Base-by-base conservation (phyloP, 2,888 invertebrate genomes). In the Maniola hyperantus region DNA sequence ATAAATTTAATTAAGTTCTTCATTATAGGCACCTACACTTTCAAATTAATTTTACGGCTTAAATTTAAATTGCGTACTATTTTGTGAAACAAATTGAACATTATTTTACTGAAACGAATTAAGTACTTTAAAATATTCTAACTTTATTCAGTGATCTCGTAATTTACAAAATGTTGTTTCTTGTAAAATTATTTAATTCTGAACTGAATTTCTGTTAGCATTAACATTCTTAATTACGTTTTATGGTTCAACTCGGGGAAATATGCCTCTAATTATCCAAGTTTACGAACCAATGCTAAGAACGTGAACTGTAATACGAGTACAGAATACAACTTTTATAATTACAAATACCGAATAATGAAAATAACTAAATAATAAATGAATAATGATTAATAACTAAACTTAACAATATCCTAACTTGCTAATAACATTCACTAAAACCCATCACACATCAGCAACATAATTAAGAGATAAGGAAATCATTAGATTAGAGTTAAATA, bases 211-310 rank as follows among this genome's bases (percentile, higher is more conserved):
- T 69, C 57, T 66, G 66, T 61, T 58, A 57, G 65, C 53, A 64
- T 66, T 64, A 66, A 69, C 66, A 69, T 66, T 48, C 61, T 66
- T 69, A 64, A 69, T 66, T 64, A 69, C 60, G 20, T 66, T 66
- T 66, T 54, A 63, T 59, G 61, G 11, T 57, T 53, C 34, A 51
- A 61, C 50, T 60, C 50, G 64, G 54, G n/a, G 36, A 66, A 69
- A 57, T 61, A 61, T 55, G 50, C n/a, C 26, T 51, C 39, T 64
- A 61, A 61, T 66, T 59, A 61, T 50, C 15, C 15, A 42, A 69
- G 55, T 61, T 69, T 66, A 66, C 15, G 61, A 39, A 18, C 13
- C 13, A 55, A 34, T 63, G 7, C 20, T 36, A 26, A 53, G 46
- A 61, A 36, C 15, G 36, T 53, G 26, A 33, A 33, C 13, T 51